phyloP scores from a whole-genome alignment of 2,113 vertebrate species.

The Lepus europaeus region DNA sequence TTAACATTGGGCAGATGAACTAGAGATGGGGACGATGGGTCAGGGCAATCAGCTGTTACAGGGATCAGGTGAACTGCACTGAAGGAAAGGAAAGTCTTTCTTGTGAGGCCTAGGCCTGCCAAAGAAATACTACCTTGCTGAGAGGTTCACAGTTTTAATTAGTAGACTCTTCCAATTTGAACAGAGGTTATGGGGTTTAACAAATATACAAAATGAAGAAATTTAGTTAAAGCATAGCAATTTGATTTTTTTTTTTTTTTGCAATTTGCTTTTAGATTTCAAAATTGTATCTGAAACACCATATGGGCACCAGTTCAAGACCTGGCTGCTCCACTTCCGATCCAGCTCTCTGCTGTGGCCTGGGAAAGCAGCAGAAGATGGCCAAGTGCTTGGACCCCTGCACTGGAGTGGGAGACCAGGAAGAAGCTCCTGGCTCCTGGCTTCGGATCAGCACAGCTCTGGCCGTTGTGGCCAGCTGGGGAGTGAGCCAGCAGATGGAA shows the following conservation, averaged over 20 bases:
- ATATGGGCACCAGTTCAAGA: too few species aligned
- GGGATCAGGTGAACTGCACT: not conserved
- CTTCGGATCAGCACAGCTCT: too few species aligned
- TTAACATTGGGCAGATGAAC: not conserved
- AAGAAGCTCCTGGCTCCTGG: too few species aligned
- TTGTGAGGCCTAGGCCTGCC: not conserved
- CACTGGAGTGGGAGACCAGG: too few species aligned
- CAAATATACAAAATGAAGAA: not conserved
- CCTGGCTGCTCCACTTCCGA: too few species aligned
- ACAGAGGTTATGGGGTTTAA: constrained; percentile 25
- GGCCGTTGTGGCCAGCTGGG: too few species aligned
- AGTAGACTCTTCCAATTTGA: constrained; percentile 2
- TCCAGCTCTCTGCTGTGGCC: too few species aligned
- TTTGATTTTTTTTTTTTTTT: not conserved
- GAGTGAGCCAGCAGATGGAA: too few species aligned
- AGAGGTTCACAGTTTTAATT: not conserved
- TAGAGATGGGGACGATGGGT: not conserved
- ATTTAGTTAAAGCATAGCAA: constrained; percentile 30
- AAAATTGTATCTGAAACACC: not conserved
- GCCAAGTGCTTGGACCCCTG: too few species aligned
- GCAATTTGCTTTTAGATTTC: constrained; percentile 39
- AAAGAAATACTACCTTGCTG: not conserved
- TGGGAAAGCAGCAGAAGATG: too few species aligned
- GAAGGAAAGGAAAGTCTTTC: not conserved
- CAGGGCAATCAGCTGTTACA: not conserved